Evolutionary conservation across 2,113 vertebrate genomes (phyloP).

Genomic region (Osmerus mordax): DNA sequence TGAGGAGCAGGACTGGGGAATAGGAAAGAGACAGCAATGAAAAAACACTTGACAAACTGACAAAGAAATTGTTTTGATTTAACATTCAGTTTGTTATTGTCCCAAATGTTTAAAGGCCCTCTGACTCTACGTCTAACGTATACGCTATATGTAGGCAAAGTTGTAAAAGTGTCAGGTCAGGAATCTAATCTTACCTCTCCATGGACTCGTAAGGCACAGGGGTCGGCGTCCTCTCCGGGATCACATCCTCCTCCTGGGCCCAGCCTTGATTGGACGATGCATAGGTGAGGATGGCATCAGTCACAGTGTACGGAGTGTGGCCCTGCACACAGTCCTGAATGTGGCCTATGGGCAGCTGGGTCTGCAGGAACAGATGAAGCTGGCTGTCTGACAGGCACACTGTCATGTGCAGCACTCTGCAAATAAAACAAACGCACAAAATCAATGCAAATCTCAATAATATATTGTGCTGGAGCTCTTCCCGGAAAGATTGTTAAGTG

Average conservation of each 20-base stretch:
- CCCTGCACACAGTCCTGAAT: slow-evolving; percentile 91
- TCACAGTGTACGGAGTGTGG: slow-evolving; percentile 78
- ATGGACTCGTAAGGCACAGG: slow-evolving; percentile 70
- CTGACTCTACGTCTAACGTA: no score
- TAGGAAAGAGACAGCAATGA: neutral
- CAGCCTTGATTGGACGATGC: slow-evolving; percentile 85
- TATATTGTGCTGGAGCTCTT: neutral
- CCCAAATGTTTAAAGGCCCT: no score
- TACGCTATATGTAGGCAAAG: no score
- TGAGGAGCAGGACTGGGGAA: slow-evolving; percentile 64
- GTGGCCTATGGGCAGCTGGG: slow-evolving; percentile 85
- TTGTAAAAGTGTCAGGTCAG: neutral
- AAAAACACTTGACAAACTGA: neutral
- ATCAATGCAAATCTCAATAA: neutral
- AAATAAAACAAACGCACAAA: neutral
- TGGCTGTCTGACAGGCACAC: slow-evolving; percentile 95
- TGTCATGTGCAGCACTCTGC: slow-evolving; percentile 87
- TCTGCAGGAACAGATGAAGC: slow-evolving; percentile 96
- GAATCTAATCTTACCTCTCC: slow-evolving; percentile 60
- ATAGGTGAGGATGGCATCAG: slow-evolving; percentile 85
- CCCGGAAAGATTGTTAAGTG: neutral
- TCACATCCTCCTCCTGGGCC: slow-evolving; percentile 71
- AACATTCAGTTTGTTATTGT: no score
- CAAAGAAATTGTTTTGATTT: neutral
- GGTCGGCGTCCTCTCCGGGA: slow-evolving; percentile 52